Evolutionary conservation across 2,113 vertebrate species (phyloP).

Genomic region (Rhizomys pruinosus): DNA sequence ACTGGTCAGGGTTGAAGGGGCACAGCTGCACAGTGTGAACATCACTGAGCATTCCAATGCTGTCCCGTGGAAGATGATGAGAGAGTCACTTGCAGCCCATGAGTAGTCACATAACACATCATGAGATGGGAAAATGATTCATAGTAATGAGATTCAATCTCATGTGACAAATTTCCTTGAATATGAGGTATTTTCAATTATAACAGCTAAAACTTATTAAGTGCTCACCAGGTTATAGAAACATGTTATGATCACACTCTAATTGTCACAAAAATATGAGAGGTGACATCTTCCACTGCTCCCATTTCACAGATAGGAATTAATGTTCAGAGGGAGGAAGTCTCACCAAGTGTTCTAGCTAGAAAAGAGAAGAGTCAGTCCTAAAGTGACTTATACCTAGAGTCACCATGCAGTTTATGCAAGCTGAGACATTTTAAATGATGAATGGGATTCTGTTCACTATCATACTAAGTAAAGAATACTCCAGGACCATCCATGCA

Average conservation of each 20-base stretch:
- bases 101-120: background rate
- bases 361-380: background rate
- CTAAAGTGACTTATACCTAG: background rate
- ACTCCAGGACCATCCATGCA: background rate
- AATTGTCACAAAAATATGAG: background rate
- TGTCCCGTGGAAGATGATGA: background rate
- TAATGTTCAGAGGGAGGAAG: background rate
- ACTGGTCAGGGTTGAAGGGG: background rate
- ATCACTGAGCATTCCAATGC: background rate
- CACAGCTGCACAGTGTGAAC: too few relatives aligned
- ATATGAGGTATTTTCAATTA: background rate
- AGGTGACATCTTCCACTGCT: background rate
- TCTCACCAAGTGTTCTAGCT: background rate
- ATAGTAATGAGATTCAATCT: background rate
- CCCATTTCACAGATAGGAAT: background rate
- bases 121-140: background rate
- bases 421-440: background rate
- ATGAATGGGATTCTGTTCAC: background rate
- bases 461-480: background rate
- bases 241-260: conserved; percentile 19
- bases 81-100: background rate
- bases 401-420: background rate
- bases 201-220: background rate
- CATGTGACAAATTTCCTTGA: background rate
- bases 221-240: background rate